phyloP scores from a whole-genome alignment of 2,888 invertebrate genomes.

The Tillus elongatus region DNA sequence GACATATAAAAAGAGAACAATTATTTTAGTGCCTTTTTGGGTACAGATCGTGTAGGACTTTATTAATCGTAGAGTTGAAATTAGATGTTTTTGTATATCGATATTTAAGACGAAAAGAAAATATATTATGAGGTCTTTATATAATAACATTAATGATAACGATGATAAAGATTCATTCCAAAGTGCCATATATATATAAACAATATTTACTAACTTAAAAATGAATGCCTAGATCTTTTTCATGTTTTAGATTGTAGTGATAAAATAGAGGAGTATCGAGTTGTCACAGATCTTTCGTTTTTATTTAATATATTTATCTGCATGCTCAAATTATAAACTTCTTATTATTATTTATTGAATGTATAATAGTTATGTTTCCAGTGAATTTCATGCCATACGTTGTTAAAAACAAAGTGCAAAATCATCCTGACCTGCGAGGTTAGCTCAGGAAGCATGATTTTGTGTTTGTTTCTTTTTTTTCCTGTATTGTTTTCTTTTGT shows the following conservation, averaged over 20 bases:
- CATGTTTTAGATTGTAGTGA: no score
- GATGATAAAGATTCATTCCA: no score
- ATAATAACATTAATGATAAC: no score
- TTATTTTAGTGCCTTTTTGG: constrained; percentile 30
- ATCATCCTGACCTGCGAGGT: no score
- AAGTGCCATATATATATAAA: constrained; percentile 27
- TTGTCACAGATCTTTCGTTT: constrained; percentile 19
- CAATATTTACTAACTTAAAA: constrained; percentile 4
- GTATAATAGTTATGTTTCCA: constrained; percentile 10
- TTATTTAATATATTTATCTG: constrained; percentile 6
- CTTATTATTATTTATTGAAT: constrained; percentile 19
- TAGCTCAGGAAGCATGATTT: constrained; percentile 11
- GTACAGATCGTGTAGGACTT: constrained; percentile 22
- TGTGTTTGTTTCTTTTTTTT: constrained; percentile 20
- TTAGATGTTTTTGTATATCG: no score
- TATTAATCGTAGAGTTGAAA: not conserved
- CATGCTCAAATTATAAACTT: not conserved
- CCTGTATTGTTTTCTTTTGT: constrained; percentile 28
- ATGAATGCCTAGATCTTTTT: not conserved
- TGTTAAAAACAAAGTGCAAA: constrained; percentile 17
- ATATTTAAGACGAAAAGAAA: no score
- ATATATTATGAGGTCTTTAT: no score
- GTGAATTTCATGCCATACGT: constrained; percentile 38
- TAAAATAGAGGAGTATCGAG: no score
- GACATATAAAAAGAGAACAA: constrained; percentile 29